Base-by-base conservation (phyloP, 1,140 invertebrate species). In the Heliconius hewitsoni region DNA sequence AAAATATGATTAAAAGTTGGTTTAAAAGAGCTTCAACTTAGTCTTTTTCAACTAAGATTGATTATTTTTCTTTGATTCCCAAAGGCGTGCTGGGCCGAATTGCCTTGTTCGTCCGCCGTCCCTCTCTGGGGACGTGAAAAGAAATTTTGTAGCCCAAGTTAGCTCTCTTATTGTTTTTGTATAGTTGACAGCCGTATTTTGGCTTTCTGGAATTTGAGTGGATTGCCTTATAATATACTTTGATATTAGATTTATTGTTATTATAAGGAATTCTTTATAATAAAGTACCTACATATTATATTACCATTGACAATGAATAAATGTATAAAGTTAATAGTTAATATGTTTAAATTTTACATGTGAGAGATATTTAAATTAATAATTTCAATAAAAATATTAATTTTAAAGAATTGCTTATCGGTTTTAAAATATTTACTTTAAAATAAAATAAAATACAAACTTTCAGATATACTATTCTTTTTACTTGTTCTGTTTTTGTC, bases 1-100 rank as follows among this genome's bases (percentile, higher is more conserved):
- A 74, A 55, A 27, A 74, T 57, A 74, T 74, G 73, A 74, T 74
- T 74, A 50, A 72, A 30, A 74, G 60, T 66, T 27, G 60, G 60
- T 27, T 66, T 66, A 66, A 66, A 66, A 30, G 23, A 23, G n/a
- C 11, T 66, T 66, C 8, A 71, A 71, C 34, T 71, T 37, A 39
- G 71, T n/a, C 34, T 39, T 23, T 71, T 23, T 57, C 27, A 46
- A n/a, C 55, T 30, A 71, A 79, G 78, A 79, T 74, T 74, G 78
- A 79, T 79, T 74, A 71, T 74, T 79, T 71, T 76, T 57, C 23
- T 75, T 76, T 71, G 66, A 79, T 74, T 79, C 73, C 73, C 78
- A 6, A 46, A 66, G 27, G 78, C 57, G 78, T 74, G 73, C 60
- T 79, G 23, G 37, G 39, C 73, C 23, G 42, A 79, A 79, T 74